Conservation (phyloP, 2,888 invertebrate genomes). For the Cataglyphis albicans region DNA sequence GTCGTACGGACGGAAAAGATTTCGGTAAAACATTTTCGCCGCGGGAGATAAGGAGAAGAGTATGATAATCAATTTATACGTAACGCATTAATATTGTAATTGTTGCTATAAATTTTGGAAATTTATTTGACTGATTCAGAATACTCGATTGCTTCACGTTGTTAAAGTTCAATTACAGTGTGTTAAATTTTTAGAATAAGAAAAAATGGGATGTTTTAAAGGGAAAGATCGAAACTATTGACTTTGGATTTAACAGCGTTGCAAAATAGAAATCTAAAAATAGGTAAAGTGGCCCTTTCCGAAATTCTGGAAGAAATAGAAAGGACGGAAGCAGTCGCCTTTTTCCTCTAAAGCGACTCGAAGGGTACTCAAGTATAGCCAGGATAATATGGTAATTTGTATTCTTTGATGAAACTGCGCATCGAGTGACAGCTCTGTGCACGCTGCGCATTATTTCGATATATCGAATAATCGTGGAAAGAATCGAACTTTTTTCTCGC, state of each 20-base stretch:
- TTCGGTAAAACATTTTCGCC: constrained; percentile 34
- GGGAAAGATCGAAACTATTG: not conserved
- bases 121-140: not conserved
- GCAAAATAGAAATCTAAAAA: not conserved
- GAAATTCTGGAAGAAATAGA: constrained; percentile 5
- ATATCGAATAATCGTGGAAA: constrained; percentile 35
- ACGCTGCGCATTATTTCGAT: not conserved
- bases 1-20: constrained; percentile 54
- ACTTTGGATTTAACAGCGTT: not conserved
- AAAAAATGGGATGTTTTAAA: not conserved
- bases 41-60: constrained; percentile 5
- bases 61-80: constrained; percentile 19
- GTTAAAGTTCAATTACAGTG: not conserved
- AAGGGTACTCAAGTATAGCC: constrained; percentile 17
- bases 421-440: constrained; percentile 39
- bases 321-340: not conserved
- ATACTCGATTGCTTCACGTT: not conserved
- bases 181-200: not conserved
- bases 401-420: constrained; percentile 44
- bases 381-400: constrained; percentile 48
- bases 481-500: not conserved
- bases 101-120: not conserved
- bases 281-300: not conserved
- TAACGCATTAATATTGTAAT: constrained; percentile 4
- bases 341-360: not conserved